These are phyloP conservation scores for Agapostemon virescens DNA, from an alignment of 2,888 invertebrate species.

Conservation along the genomic window DNA sequence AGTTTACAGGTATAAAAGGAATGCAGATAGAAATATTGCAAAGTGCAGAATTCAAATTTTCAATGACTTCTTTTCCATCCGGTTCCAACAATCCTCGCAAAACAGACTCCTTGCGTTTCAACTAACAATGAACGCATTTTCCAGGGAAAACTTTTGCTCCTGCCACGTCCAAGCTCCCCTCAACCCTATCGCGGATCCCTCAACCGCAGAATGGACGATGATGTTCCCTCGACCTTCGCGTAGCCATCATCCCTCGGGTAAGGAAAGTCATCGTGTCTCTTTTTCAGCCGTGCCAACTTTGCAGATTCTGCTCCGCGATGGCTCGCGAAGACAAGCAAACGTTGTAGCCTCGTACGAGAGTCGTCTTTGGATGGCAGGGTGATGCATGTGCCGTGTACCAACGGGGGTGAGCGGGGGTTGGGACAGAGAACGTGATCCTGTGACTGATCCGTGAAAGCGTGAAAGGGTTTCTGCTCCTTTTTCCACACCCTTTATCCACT, in stretches of 20 bases:
- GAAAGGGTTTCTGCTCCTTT: conserved; percentile 75
- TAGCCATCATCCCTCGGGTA: not conserved
- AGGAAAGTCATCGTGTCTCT: conserved; percentile 22
- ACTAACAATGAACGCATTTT: not conserved
- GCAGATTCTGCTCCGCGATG: conserved; percentile 59
- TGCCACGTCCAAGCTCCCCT: not conserved
- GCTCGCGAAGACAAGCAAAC: conserved; percentile 49
- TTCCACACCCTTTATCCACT: conserved; percentile 75
- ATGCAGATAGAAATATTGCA: not conserved
- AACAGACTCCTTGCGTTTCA: not conserved
- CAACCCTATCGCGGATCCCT: not conserved
- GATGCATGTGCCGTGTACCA: conserved; percentile 67
- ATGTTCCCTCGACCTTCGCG: not conserved
- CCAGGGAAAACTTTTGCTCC: too few relatives aligned
- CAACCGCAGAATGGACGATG: not conserved
- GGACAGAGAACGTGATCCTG: conserved; percentile 73
- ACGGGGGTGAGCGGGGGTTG: conserved; percentile 40
- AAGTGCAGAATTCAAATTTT: too few relatives aligned
- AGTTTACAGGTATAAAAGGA: too few relatives aligned
- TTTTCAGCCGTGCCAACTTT: conserved; percentile 52
- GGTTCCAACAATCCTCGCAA: too few relatives aligned
- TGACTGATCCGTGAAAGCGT: conserved; percentile 76
- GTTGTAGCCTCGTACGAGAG: conserved; percentile 15
- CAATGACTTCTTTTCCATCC: too few relatives aligned
- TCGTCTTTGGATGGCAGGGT: conserved; percentile 55